Evolutionary conservation across 30 jellyfish, hydroid and myxozoan species (phyloP).

Genomic region (Chironex yamaguchii): DNA sequence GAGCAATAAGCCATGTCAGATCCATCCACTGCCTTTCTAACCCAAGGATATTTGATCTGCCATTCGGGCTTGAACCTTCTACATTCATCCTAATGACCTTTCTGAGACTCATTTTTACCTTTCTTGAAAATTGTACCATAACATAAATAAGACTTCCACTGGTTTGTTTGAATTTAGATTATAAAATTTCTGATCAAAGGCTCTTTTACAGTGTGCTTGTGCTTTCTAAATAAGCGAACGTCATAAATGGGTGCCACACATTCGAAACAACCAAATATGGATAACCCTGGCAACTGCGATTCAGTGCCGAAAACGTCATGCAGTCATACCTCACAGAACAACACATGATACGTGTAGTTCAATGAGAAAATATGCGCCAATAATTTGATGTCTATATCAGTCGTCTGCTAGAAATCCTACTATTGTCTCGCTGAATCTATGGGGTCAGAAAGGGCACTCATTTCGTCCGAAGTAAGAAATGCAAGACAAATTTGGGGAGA

Average conservation of each 20-base stretch:
- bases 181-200: too few species aligned
- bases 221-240: too few species aligned
- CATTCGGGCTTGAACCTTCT: constrained; percentile 57
- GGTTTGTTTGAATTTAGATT: too few species aligned
- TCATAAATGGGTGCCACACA: constrained; percentile 15
- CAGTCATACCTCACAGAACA: not conserved
- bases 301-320: constrained; percentile 9
- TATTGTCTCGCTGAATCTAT: constrained; percentile 8
- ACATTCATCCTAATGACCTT: not conserved
- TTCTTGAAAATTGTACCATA: not conserved
- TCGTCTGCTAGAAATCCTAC: not conserved
- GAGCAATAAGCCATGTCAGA: constrained; percentile 67
- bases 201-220: too few species aligned
- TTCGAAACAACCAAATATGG: constrained; percentile 8
- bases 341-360: too few species aligned
- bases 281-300: constrained; percentile 4
- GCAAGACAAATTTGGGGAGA: not conserved
- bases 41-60: constrained; percentile 69
- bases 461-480: constrained; percentile 3
- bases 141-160: constrained; percentile 2
- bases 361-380: too few species aligned
- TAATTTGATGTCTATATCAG: constrained; percentile 9
- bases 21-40: constrained; percentile 56
- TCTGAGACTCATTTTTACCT: not conserved
- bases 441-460: constrained; percentile 15